A percentile compares a stretch with the other conserved stretches of the same genome.
Evolutionary conservation across 2,888 invertebrate genomes (phyloP).

Genomic region (Troilus luridus): DNA sequence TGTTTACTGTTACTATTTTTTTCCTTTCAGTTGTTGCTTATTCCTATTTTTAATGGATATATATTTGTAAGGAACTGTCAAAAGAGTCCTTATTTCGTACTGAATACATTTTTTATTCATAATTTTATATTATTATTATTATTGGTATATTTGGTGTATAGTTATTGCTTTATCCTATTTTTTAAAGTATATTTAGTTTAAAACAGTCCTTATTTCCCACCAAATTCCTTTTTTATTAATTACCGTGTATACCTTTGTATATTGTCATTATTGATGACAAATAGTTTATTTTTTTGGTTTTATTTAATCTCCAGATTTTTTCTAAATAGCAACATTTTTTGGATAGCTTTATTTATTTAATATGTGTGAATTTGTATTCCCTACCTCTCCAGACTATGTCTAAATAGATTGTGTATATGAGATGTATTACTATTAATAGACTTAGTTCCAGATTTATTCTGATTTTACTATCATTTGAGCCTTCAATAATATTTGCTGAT

Average conservation of each 20-base stretch:
- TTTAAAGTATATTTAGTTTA: no score
- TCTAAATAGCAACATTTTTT: neutral
- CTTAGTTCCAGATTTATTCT: constrained; percentile 39
- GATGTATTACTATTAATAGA: constrained; percentile 22
- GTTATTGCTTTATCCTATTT: no score
- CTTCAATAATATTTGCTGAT: neutral
- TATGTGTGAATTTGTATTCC: neutral
- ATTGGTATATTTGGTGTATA: no score
- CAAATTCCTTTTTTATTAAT: neutral
- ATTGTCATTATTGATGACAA: neutral
- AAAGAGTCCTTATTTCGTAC: no score
- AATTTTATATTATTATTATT: no score
- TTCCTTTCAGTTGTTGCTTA: neutral
- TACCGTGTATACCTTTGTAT: neutral
- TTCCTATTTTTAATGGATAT: neutral
- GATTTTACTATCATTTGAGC: neutral
- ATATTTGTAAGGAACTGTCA: neutral
- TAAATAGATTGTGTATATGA: constrained; percentile 40
- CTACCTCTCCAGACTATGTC: neutral
- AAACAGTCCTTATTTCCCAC: neutral
- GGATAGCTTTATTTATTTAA: neutral
- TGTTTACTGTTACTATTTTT: neutral
- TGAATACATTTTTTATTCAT: no score
- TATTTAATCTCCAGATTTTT: neutral
- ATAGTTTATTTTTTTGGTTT: neutral